Base-by-base conservation (phyloP, 2,888 invertebrate genomes). In the Rugalucina vietnamica region DNA sequence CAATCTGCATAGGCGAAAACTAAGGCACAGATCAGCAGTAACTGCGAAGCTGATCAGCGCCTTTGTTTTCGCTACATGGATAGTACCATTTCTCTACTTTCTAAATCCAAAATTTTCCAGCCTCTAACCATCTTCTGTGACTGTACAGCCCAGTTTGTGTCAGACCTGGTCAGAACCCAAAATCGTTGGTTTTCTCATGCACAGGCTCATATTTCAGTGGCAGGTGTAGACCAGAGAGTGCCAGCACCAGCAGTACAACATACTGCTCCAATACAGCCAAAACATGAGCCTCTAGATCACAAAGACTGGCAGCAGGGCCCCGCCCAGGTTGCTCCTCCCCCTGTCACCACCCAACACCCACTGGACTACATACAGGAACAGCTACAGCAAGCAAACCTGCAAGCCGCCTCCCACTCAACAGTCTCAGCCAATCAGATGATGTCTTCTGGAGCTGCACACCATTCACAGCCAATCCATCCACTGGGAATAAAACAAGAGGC, bases 291-390 rank as follows among this genome's bases (percentile, higher is more conserved):
- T 4, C 4, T 72, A 14, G 84, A 81, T 29, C 79, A 75, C 24
- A 57, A 77, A 69, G 81, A 81, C 21, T 83, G 85, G 85, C 83
- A 85, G 27, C 71, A 78, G 8, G 43, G 76, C 36, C 71, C 79
- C 43, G 75, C 79, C 65, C 54, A 72, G 36, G 65, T 82, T 36
- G 77, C 75, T 57, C 69, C 88, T 24, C 86, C 88, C 24, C 77
- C 65, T n/a, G 65, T 85, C n/a, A 87, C 88, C 29, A 84, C 87
- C 24, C 92, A 93, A 74, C 93, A 93, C 78, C 92, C 92, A 12
- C 86, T 93, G 37, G 93, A 93, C 82, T 92, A 91, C 77, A 91
- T 93, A 32, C 91, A 91, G 49, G 89, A 91, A 57, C 91, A 91
- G 72, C 80, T 89, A 10, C 89, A 90, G 39, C 88, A 88, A 57